Percentiles rank a stretch among this genome's conserved stretches.
These are phyloP conservation scores for Diprion similis DNA, from an alignment of 1,140 invertebrate species.

Conservation along the genomic window DNA sequence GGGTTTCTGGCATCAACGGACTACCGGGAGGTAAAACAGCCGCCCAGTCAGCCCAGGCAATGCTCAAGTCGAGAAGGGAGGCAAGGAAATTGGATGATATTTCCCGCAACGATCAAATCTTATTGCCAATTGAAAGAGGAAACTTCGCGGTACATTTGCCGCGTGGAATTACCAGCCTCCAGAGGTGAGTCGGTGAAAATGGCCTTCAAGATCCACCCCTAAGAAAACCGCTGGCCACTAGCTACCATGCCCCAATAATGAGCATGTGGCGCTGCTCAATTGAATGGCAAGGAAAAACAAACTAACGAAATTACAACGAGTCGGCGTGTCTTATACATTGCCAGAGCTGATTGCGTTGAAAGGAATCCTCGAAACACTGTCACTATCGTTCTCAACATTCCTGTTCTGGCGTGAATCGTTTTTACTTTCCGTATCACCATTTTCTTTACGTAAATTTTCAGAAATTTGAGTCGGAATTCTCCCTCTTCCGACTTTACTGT, in stretches of 20 bases:
- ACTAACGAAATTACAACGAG: not conserved
- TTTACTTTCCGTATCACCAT: too few species aligned
- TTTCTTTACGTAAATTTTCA: too few species aligned
- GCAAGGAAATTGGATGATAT: conserved; percentile 61
- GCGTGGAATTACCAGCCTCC: conserved; percentile 43
- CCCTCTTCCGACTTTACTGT: too few species aligned
- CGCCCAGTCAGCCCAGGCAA: conserved; percentile 8
- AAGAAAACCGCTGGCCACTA: not conserved
- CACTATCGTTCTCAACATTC: too few species aligned
- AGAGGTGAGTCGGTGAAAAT: conserved; percentile 41
- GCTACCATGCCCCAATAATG: conserved; percentile 4
- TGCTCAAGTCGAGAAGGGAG: conserved; percentile 28
- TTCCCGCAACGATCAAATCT: conserved; percentile 59
- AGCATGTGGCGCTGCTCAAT: conserved; percentile 3
- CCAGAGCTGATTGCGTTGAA: not conserved
- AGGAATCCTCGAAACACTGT: not conserved
- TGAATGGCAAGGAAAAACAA: not conserved
- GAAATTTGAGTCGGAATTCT: too few species aligned
- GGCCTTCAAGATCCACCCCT: conserved; percentile 29
- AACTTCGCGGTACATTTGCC: conserved; percentile 55
- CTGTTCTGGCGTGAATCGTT: too few species aligned
- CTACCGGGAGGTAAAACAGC: not conserved
- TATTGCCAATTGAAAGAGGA: conserved; percentile 59
- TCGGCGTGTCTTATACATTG: not conserved
- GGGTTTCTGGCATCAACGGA: not conserved